Evolutionary conservation across 2,888 invertebrate species (phyloP).

Genomic region (Eupelmus urozonus): DNA sequence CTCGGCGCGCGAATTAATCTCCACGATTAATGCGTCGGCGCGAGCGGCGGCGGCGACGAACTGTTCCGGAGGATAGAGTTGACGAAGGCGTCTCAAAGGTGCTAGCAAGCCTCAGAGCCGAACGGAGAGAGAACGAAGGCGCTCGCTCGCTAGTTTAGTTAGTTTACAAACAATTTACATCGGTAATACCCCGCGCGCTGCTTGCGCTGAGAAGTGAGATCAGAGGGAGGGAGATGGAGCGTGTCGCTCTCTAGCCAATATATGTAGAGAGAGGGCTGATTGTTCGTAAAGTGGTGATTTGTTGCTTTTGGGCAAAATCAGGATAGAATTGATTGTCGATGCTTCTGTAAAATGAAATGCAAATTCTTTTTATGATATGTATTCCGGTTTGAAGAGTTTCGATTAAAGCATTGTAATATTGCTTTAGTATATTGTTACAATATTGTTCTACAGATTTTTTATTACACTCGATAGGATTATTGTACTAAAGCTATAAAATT

Average conservation of each 20-base stretch:
- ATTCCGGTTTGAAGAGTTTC: too few relatives aligned
- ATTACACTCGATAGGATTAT: too few relatives aligned
- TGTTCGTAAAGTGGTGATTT: too few relatives aligned
- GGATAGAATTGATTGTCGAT: too few relatives aligned
- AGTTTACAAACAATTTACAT: slow-evolving; percentile 61
- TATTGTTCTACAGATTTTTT: too few relatives aligned
- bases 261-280: not conserved
- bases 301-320: too few relatives aligned
- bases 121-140: slow-evolving; percentile 3
- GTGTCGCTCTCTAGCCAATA: slow-evolving; percentile 2
- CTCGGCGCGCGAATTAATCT: slow-evolving; percentile 69
- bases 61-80: not conserved
- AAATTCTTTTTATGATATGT: too few relatives aligned
- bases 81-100: slow-evolving; percentile 26
- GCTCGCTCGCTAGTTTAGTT: slow-evolving; percentile 28
- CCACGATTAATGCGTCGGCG: slow-evolving; percentile 67
- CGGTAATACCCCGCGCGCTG: slow-evolving; percentile 45
- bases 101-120: not conserved
- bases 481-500: too few relatives aligned
- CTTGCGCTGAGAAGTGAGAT: slow-evolving; percentile 24
- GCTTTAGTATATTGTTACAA: too few relatives aligned
- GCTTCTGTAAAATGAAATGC: too few relatives aligned
- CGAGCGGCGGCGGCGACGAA: not conserved
- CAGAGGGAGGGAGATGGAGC: not conserved
- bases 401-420: too few relatives aligned